Evolutionary conservation across 2,888 invertebrate species (phyloP), one percentile per base, ranked within the genome.

Genomic region (Mongoloraphidia duomilia): DNA sequence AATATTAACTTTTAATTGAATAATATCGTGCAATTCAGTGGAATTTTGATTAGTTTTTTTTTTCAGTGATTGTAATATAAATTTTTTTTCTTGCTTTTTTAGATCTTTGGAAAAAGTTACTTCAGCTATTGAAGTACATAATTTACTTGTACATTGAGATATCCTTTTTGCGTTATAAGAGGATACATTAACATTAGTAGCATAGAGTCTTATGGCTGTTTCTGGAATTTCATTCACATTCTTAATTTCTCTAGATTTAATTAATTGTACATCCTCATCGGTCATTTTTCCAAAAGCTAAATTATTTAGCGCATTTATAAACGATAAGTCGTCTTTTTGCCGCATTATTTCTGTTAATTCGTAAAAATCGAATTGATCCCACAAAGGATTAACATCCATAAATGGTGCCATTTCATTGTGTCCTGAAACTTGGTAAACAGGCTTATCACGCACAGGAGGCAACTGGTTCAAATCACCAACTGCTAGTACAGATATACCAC

Each of bases 401-500:
- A n/a, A n/a, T n/a, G n/a, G n/a, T n/a, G n/a, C n/a, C n/a, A n/a
- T n/a, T n/a, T n/a, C n/a, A n/a, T n/a, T n/a, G n/a, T n/a, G n/a
- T n/a, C n/a, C n/a, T n/a, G 17, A 36, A 17, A 44, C 14, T 35
- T 46, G 47, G 50, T 54, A 63, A 40, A 61, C 52, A 13, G 53
- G 46, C 9, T 42, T 45, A 39, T 60, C 60, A 35, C 54, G 53
- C 12, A 64, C 60, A 11, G 62, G 61, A 14, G 60, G 59, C 36
- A 63, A 52, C 54, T 64, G 61, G 53, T n/a, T n/a, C n/a, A n/a
- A n/a, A n/a, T n/a, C n/a, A n/a, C n/a, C n/a, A n/a, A n/a, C n/a
- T n/a, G n/a, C 59, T 54, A 64, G 49, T 8, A 64, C 53, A 9
- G 61, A 61, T 5, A 61, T 42, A 13, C 61, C 60, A 12, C 63